Percentiles rank a stretch among this genome's conserved stretches.
phyloP scores from a whole-genome alignment of 2,888 invertebrate species.

The Abscondita cerata region DNA sequence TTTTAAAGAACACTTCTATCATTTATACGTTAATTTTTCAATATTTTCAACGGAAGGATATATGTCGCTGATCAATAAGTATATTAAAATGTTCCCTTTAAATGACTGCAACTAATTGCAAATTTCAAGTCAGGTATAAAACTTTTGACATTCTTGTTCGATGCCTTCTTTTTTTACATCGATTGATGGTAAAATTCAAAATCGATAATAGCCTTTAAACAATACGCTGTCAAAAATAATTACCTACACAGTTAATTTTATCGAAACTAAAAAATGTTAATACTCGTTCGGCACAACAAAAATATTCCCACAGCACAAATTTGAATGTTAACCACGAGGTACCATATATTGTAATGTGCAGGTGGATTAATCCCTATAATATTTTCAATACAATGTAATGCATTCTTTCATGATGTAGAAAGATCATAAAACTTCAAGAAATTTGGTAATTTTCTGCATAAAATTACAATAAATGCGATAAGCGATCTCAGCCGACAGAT shows the following conservation, averaged over 20 bases:
- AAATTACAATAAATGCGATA: slow-evolving; percentile 29
- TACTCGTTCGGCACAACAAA: slow-evolving; percentile 14
- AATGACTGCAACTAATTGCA: slow-evolving; percentile 22
- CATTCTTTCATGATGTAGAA: background rate
- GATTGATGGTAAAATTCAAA: slow-evolving; percentile 18
- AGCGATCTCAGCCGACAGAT: slow-evolving; percentile 20
- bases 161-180: background rate
- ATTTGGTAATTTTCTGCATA: slow-evolving; percentile 21
- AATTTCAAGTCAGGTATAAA: slow-evolving; percentile 22
- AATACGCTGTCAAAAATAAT: slow-evolving; percentile 34
- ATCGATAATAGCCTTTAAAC: slow-evolving; percentile 32
- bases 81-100: slow-evolving; percentile 17
- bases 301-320: slow-evolving; percentile 15
- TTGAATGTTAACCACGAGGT: slow-evolving; percentile 25
- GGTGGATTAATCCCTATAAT: slow-evolving; percentile 13
- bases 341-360: slow-evolving; percentile 19
- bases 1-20: too few species aligned
- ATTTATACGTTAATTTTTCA: too few species aligned
- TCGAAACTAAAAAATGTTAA: slow-evolving; percentile 21
- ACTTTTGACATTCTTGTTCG: slow-evolving; percentile 12
- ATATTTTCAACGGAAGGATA: slow-evolving; percentile 23
- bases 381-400: slow-evolving; percentile 11
- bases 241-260: slow-evolving; percentile 27
- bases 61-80: slow-evolving; percentile 25
- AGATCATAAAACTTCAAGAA: slow-evolving; percentile 11